Percentiles rank a stretch among this genome's conserved stretches.
phyloP scores from a whole-genome alignment of 2,797 vertebrate genomes.

The Alosa sapidissima region DNA sequence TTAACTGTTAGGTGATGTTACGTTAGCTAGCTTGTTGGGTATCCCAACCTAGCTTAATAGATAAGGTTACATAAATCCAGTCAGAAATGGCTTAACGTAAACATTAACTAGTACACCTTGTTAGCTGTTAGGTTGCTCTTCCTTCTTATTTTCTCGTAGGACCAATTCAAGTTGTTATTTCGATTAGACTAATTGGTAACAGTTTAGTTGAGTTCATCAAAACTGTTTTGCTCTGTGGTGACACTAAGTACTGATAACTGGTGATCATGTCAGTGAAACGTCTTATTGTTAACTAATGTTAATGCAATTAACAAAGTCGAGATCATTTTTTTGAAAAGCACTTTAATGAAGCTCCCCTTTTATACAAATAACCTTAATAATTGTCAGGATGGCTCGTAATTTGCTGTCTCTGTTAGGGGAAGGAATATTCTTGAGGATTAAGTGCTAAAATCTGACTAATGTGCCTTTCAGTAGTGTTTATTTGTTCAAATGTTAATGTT shows the following conservation, averaged over 20 bases:
- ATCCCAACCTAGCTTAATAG: neutral
- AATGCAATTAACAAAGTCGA: neutral
- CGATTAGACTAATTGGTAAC: neutral
- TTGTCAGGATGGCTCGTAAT: neutral
- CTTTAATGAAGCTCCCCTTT: neutral
- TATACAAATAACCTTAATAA: neutral
- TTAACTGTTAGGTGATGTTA: neutral
- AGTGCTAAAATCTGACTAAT: neutral
- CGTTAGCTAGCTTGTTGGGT: neutral
- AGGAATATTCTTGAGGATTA: neutral
- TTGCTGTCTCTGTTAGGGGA: neutral
- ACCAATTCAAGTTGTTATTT: neutral
- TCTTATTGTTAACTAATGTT: neutral
- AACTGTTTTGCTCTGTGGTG: neutral
- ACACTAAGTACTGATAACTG: neutral
- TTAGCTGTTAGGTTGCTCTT: neutral
- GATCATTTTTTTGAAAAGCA: neutral
- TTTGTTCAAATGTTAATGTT: neutral
- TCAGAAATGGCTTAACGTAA: neutral
- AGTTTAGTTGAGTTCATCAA: neutral
- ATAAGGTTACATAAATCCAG: neutral
- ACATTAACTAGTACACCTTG: neutral
- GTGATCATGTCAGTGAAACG: neutral
- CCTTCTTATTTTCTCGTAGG: neutral
- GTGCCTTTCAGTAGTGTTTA: neutral